Base-by-base conservation (phyloP, 2,113 vertebrate genomes). In the Caretta caretta region DNA sequence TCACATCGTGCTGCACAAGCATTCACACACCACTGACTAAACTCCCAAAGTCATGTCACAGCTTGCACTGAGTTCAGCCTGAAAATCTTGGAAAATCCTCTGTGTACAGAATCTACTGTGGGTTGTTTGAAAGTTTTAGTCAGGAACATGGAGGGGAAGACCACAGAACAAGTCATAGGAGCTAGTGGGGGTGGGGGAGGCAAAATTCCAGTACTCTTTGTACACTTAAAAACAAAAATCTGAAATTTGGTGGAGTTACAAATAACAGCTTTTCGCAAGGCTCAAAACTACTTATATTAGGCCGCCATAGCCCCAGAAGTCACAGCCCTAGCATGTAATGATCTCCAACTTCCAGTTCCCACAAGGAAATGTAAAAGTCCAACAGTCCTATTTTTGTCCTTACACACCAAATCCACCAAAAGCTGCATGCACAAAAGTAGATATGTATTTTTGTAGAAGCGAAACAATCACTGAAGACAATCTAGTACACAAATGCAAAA, bases 391-490 rank as follows among this genome's bases (percentile, higher is more conserved):
- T 65, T 88, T 93, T 42, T 69, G 82, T 29, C 48, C 51, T 76
- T 93, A 87, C 38, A 50, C 87, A 87, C 42, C 65, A 89, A 48
- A 24, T 92, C 91, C 83, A 90, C 72, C 5, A 89, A 69, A 87
- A 84, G 80, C 29, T 82, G 31, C 57, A 94, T 42, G 87, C 79
- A 95, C 91, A 92, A 93, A 94, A 96, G 59, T 46, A 93, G n/a
- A 86, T 49, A 89, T 16, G 35, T 42, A 35, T 90, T 93, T 97
- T 94, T 96, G 54, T 59, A 93, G 93, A 97, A 97, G 94, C 59
- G 8, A 96, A 96, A 97, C 83, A 91, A 84, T 57, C 78, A 93
- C 4, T 13, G 42, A 96, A 97, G 88, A 94, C 97, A 96, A 86
- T 62, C 80, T 5, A 27, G 9, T 27, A 87, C 38, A n/a, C 12